phyloP scores from a whole-genome alignment of 2,888 invertebrate genomes.

The Gerosis bhagava region DNA sequence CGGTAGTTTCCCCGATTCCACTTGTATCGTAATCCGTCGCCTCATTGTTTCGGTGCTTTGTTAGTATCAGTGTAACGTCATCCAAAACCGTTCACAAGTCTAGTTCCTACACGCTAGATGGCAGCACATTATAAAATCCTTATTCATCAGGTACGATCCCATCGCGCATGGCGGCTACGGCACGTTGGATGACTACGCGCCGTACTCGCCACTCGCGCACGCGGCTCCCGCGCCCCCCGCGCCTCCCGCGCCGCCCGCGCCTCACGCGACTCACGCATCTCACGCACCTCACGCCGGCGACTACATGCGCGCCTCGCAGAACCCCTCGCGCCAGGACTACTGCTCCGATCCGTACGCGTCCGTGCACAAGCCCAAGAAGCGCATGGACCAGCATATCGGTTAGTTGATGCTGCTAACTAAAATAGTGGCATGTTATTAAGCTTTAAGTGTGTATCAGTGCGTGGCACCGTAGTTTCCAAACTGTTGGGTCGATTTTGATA shows the following conservation, averaged over 20 bases:
- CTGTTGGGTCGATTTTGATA: no score
- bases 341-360: conserved; percentile 94
- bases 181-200: conserved; percentile 91
- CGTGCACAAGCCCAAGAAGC: conserved; percentile 94
- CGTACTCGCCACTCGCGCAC: conserved; percentile 91
- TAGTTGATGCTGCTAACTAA: no score
- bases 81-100: no score
- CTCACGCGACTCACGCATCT: conserved; percentile 89
- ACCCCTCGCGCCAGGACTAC: conserved; percentile 93
- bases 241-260: conserved; percentile 93
- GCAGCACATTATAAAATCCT: no score
- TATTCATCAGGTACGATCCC: conserved; percentile 82
- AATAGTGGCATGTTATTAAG: no score
- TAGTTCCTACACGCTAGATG: no score
- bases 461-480: no score
- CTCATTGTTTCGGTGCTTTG: no score
- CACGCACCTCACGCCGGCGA: no score
- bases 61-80: no score
- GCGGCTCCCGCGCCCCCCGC: conserved; percentile 54
- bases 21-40: background rate
- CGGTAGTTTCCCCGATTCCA: no score
- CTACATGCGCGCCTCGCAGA: conserved; percentile 87
- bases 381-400: conserved; percentile 94
- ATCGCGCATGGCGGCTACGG: conserved; percentile 92
- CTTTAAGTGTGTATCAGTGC: no score